Evolutionary conservation across 1,140 invertebrate genomes (phyloP), one percentile per base, ranked within the genome.

Genomic region (Protaetia brevitarsis): DNA sequence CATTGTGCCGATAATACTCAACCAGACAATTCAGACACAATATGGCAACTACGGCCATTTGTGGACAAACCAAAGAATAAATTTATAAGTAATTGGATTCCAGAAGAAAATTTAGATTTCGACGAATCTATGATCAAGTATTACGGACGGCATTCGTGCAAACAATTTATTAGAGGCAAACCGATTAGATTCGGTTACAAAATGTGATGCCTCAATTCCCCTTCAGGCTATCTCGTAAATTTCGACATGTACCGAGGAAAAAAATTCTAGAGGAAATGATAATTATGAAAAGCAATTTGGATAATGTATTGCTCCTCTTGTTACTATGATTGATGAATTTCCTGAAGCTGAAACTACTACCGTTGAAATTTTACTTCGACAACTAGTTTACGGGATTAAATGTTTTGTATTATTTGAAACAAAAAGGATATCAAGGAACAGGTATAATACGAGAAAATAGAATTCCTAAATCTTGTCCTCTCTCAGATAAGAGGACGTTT

Each of bases 1-100:
- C 73, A 78, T 70, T 71, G 66, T 63, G 66, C 64, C 41, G 68
- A 36, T 66, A 75, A 66, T 58, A 70, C 63, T 10, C 36, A 67
- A 31, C 61, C 65, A 29, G 34, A 71, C 28, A 13, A 56, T 19
- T 29, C 19, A 6, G 60, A 71, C 51, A 68, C 68, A 69, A 29
- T 64, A 45, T 68, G 62, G 67, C 64, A 68, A 58, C 41, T 71
- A 16, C n/a, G 61, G 29, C 67, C 67, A 4, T 59, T 66, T 13
- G 66, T 65, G 61, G 63, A 66, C 16, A 68, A 29, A 45, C 16
- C 69, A 21, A 68, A 70, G 16, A 27, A 66, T 11, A 68, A 26
- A 65, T 65, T 60, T 62, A n/a, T 66, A 45, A 26, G 64, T 27
- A 23, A 64, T 28, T 69, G 7, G 30, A 23, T 69, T 45, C 65